Evolutionary conservation across 1,140 invertebrate genomes (phyloP).

Genomic region (Zaprionus capensis): DNA sequence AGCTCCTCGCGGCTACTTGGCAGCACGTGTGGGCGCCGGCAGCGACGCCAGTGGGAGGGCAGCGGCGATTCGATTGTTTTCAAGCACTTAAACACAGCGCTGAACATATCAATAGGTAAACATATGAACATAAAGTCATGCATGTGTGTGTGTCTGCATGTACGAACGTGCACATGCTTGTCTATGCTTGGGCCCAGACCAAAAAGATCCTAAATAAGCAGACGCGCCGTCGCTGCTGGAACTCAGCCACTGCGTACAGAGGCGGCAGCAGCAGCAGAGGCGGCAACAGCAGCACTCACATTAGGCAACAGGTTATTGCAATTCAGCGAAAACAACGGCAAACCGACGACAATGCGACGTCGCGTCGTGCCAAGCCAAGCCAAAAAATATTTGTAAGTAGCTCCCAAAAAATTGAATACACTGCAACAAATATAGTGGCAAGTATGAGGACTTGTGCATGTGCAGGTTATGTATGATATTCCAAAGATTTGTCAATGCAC

Average conservation of each 20-base stretch:
- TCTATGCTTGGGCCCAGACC: constrained; percentile 42
- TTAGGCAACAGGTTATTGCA: constrained; percentile 82
- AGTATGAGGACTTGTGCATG: constrained; percentile 14
- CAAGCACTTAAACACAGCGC: constrained; percentile 55
- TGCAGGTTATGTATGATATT: background rate
- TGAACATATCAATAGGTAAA: constrained; percentile 14
- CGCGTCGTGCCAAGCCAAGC: constrained; percentile 44
- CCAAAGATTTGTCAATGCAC: background rate
- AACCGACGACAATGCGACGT: constrained; percentile 59
- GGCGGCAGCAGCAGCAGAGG: background rate
- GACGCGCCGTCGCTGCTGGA: constrained; percentile 29
- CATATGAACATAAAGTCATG: background rate
- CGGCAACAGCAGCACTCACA: constrained; percentile 46
- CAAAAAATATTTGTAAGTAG: constrained; percentile 66
- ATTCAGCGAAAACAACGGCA: constrained; percentile 71
- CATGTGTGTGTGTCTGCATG: constrained; percentile 25
- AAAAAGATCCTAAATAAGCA: constrained; percentile 70
- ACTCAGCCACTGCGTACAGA: constrained; percentile 27
- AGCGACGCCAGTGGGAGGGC: constrained; percentile 14
- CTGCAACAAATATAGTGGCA: constrained; percentile 54
- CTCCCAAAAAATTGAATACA: constrained; percentile 75
- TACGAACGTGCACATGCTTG: constrained; percentile 11
- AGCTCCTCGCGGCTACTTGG: constrained; percentile 26
- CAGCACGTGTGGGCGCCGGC: constrained; percentile 33
- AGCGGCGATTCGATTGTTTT: constrained; percentile 64